Evolutionary conservation across 2,113 vertebrate species (phyloP), one percentile per base, ranked within the genome.

Genomic region (Prolemur simus): DNA sequence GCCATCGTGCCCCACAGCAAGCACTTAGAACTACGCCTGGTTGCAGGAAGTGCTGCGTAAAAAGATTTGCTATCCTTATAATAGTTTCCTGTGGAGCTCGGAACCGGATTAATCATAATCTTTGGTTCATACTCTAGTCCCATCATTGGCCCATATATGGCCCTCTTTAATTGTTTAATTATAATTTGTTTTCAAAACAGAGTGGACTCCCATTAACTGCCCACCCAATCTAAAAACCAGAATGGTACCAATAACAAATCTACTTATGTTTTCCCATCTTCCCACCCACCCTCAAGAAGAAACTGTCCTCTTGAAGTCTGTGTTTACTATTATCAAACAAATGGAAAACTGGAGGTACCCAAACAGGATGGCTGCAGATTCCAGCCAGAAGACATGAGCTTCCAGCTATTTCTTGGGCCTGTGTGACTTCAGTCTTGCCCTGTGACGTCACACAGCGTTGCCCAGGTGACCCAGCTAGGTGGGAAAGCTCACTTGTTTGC

Each of bases 391-490:
- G 60, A 11, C 60, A 29, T 63, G 60, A 63, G 60, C 60, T 27
- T 63, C 60, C 27, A 29, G 27, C 60, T 63, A 29, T 27, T 63
- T 63, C 60, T 63, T 29, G 60, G 60, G 14, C 37, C 49, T 52
- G 4, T 45, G 29, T 37, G 69, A 47, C 84, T 83, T 93, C n/a
- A 21, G 58, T 74, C 39, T 82, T 58, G 66, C 14, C 91, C 93
- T 97, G 29, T 95, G 94, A 94, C 7, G 23, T 97, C 97, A 98
- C 42, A 97, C 82, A 93, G 17, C 13, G 93, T 96, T 97, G 49
- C 96, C 95, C 87, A 21, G 95, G 96, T 71, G 91, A 97, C 74
- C 85, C 54, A 25, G 45, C n/a, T 11, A 13, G 23, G 11, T n/a
- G 12, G 78, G 20, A 80, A 60, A 47, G 37, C 63, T 68, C 87